These are phyloP conservation scores for Mamestra configurata DNA, from an alignment of 1,140 invertebrate genomes.

Conservation along the genomic window DNA sequence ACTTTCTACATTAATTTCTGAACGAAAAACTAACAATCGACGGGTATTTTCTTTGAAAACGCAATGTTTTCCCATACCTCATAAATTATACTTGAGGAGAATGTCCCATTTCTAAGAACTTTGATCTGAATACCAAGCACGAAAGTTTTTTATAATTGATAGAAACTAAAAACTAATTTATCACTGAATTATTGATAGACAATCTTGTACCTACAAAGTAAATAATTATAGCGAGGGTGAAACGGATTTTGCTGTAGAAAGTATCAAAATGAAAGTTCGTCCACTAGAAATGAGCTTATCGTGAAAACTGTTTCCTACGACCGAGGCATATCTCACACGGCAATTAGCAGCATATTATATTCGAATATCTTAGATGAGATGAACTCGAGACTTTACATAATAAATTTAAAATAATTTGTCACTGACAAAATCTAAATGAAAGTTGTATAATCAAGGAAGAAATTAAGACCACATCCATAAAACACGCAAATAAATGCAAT, in stretches of 20 bases:
- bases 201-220: not conserved
- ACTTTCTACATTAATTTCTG: constrained; percentile 2
- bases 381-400: not conserved
- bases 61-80: no score
- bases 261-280: not conserved
- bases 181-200: not conserved
- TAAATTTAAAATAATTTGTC: constrained; percentile 17
- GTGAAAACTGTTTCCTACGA: not conserved
- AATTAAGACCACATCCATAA: constrained; percentile 42
- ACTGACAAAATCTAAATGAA: constrained; percentile 32
- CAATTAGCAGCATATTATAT: not conserved
- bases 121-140: no score
- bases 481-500: constrained; percentile 18
- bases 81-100: no score
- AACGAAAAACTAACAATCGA: not conserved
- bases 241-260: not conserved
- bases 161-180: no score
- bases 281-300: not conserved
- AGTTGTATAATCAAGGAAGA: constrained; percentile 42
- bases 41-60: no score
- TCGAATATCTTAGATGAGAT: not conserved
- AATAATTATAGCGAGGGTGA: not conserved
- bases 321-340: not conserved
- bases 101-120: no score
- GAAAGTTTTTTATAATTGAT: no score